These are phyloP conservation scores for Orientallactaga bullata DNA, from an alignment of 2,113 vertebrate species.

Conservation along the genomic window DNA sequence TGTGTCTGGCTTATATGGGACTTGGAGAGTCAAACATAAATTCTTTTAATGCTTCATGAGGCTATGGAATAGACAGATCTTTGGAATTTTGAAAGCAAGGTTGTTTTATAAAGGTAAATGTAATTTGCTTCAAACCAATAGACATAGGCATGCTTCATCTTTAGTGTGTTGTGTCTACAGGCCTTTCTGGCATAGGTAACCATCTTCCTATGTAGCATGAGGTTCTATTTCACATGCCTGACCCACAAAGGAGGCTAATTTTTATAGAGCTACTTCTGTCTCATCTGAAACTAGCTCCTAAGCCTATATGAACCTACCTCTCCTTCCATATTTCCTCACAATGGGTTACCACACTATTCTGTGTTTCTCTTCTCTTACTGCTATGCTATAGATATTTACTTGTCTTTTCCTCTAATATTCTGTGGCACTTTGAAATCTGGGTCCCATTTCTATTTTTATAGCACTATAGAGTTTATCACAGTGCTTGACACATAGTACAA, in stretches of 20 bases:
- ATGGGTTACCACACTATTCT: background rate
- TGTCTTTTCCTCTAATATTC: background rate
- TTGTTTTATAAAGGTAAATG: constrained; percentile 32
- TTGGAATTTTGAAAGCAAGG: background rate
- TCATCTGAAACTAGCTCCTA: background rate
- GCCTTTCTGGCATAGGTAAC: background rate
- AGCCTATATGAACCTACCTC: background rate
- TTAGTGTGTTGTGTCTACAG: background rate
- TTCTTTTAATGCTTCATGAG: background rate
- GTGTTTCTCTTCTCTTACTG: background rate
- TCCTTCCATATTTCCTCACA: background rate
- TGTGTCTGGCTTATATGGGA: no score
- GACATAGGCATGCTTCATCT: background rate
- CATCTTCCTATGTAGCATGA: background rate
- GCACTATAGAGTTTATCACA: background rate
- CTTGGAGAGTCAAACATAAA: no score
- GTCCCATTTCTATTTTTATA: background rate
- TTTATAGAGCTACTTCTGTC: background rate
- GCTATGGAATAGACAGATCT: background rate
- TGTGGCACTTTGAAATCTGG: background rate
- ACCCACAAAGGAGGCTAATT: background rate
- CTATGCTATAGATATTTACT: background rate
- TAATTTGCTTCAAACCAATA: background rate
- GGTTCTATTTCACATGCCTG: background rate
- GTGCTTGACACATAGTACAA: background rate